Conservation (phyloP, 2,888 invertebrate genomes). For the Campoplex nolae region DNA sequence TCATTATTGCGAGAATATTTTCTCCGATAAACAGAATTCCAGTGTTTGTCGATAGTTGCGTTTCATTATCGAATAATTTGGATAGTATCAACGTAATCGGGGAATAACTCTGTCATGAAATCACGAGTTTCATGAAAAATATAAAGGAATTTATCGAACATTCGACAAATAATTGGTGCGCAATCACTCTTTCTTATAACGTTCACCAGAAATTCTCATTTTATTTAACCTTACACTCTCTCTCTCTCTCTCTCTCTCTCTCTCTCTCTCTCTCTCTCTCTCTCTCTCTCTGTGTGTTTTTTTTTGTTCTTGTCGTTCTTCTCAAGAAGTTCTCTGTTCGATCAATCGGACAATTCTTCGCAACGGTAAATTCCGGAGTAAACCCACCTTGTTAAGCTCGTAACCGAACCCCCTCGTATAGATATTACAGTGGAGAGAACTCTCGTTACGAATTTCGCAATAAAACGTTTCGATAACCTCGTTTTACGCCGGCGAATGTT, state of each 20-base stretch:
- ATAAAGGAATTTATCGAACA: background rate
- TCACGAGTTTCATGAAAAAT: background rate
- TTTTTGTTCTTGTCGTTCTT: background rate
- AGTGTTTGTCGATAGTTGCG: background rate
- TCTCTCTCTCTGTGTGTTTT: background rate
- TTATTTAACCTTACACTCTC: background rate
- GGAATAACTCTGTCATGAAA: background rate
- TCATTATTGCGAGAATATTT: background rate
- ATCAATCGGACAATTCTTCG: constrained; percentile 43
- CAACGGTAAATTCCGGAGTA: constrained; percentile 44
- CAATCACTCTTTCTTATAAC: background rate
- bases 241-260: too few relatives aligned
- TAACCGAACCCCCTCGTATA: constrained; percentile 4
- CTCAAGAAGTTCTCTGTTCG: constrained; percentile 1
- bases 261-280: too few relatives aligned
- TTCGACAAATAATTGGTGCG: background rate
- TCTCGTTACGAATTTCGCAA: constrained; percentile 63
- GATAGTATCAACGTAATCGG: background rate
- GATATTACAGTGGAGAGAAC: constrained; percentile 32
- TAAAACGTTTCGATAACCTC: constrained; percentile 60
- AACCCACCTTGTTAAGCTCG: constrained; percentile 34
- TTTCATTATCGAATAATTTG: background rate
- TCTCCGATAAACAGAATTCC: background rate
- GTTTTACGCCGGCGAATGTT: constrained; percentile 7
- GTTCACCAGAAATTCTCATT: background rate